Evolutionary conservation across 2,888 invertebrate species (phyloP), one percentile per base, ranked within the genome.

Genomic region (Latheticus oryzae): DNA sequence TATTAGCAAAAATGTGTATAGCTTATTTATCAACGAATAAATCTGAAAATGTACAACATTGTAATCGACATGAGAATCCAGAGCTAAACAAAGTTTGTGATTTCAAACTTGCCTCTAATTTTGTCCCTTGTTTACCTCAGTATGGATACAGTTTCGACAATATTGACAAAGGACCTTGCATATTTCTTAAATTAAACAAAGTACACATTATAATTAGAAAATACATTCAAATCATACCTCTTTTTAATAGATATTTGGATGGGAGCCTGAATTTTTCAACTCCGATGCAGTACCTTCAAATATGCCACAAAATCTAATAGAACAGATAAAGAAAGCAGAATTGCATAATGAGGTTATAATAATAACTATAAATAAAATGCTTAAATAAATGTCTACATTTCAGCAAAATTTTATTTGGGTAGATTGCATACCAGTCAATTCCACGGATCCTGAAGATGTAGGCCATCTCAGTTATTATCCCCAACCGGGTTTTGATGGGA

Each of bases 171-270:
- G 89, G 89, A 54, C 98, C 98, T n/a, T 99, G 99, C 79, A 90
- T 99, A 76, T 90, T 97, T 81, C 86, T 99, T 68, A 98, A 98
- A 79, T 83, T 99, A 69, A 98, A 98, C 80, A 95, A 93, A 88
- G 95, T 95, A 79, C 5, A 15, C n/a, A n/a, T n/a, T n/a, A n/a
- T n/a, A n/a, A n/a, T n/a, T n/a, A n/a, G n/a, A n/a, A n/a, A n/a
- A n/a, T n/a, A n/a, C n/a, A n/a, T n/a, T n/a, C n/a, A n/a, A n/a
- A n/a, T 24, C 24, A 24, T 8, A 24, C 2, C 1, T 33, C 37
- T 60, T 42, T 8, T 19, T 15, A 13, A 1, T 78, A 95, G 93
- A 95, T 96, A 73, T 95, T 87, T 80, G 90, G 90, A 73, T 97
- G 96, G 95, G 74, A 80, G 30, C 95, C 96, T 11, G 80, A 85